A percentile compares a stretch with the other conserved stretches of the same genome.
These are phyloP conservation scores for Regulus satrapa DNA, from an alignment of 2,113 vertebrate genomes.

Conservation along the genomic window DNA sequence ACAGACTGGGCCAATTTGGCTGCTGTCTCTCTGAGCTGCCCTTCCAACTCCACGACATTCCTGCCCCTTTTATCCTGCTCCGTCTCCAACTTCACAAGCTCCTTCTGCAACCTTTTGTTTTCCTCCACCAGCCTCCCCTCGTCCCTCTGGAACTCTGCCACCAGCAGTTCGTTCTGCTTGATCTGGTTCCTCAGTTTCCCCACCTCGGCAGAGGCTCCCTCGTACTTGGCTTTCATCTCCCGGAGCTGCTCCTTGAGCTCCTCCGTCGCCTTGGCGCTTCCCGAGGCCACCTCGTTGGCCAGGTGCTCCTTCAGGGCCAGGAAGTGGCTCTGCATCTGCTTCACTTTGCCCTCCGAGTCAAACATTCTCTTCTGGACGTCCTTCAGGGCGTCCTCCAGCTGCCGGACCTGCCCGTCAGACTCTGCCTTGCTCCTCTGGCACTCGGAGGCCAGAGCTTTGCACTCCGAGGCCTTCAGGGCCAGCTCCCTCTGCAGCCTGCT, in stretches of 20 bases:
- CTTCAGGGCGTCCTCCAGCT: conserved; percentile 89
- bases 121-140: conserved; percentile 83
- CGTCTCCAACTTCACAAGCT: conserved; percentile 66
- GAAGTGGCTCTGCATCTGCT: conserved; percentile 94
- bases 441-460: conserved; percentile 77
- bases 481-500: conserved; percentile 80
- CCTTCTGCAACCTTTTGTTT: conserved; percentile 77
- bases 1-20: conserved; percentile 69
- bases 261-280: conserved; percentile 70
- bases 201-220: conserved; percentile 90
- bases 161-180: conserved; percentile 84
- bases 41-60: conserved; percentile 66
- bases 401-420: conserved; percentile 86
- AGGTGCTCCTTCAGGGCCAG: conserved; percentile 92
- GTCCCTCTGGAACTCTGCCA: conserved; percentile 86
- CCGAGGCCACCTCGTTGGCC: conserved; percentile 52
- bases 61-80: conserved; percentile 76
- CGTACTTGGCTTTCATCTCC: conserved; percentile 88
- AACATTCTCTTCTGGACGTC: conserved; percentile 98
- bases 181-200: conserved; percentile 88
- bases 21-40: conserved; percentile 73
- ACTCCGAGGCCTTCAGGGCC: conserved; percentile 80
- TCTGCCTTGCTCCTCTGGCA: conserved; percentile 82
- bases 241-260: conserved; percentile 86
- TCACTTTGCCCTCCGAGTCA: conserved; percentile 94